Conservation (phyloP, 2,888 invertebrate species). For the Ectobius pallidus region DNA sequence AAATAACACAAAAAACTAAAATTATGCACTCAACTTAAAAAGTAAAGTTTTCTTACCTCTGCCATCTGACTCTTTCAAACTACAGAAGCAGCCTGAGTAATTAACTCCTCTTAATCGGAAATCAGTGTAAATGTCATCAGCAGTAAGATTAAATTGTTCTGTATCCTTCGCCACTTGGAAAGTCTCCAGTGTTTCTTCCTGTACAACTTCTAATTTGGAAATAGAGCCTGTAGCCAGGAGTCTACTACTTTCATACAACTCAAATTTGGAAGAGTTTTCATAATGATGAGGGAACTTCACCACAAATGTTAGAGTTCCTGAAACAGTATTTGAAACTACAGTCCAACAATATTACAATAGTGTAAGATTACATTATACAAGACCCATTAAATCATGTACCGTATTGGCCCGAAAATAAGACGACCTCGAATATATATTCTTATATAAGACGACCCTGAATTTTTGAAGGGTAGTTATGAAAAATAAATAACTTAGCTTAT, state of each 20-base stretch:
- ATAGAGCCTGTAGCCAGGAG: not conserved
- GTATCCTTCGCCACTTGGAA: not conserved
- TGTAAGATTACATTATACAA: too few species aligned
- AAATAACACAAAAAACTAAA: too few species aligned
- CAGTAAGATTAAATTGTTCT: not conserved
- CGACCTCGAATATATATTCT: too few species aligned
- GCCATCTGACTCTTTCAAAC: not conserved
- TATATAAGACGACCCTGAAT: too few species aligned
- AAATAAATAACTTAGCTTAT: too few species aligned
- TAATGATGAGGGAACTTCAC: not conserved
- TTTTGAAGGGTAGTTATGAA: too few species aligned
- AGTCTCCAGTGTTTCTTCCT: not conserved
- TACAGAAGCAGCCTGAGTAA: not conserved
- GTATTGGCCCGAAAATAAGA: too few species aligned
- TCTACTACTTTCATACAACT: not conserved
- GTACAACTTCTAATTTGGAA: not conserved
- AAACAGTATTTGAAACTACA: too few species aligned
- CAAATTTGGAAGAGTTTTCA: conserved; percentile 39
- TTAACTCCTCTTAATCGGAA: conserved; percentile 5
- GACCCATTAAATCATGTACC: too few species aligned
- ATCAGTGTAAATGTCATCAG: not conserved
- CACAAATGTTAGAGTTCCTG: not conserved
- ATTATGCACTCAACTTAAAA: too few species aligned
- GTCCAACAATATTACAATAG: too few species aligned
- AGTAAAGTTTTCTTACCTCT: too few species aligned